These are phyloP conservation scores for Sander vitreus DNA, from an alignment of 2,113 vertebrate species.

Conservation along the genomic window DNA sequence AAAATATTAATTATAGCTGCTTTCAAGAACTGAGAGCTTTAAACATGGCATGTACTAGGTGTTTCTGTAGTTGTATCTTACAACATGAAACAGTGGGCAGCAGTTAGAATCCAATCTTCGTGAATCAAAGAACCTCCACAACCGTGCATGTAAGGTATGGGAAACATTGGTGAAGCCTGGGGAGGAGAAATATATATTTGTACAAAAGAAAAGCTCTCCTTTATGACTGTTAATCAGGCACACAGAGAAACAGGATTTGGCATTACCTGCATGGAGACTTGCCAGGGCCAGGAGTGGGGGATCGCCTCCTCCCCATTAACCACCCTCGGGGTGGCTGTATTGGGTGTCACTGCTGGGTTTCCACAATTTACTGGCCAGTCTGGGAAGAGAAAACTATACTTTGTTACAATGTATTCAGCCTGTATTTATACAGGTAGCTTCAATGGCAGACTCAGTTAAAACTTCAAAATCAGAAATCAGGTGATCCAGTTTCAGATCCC, in stretches of 20 bases:
- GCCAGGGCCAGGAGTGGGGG: conserved; percentile 85
- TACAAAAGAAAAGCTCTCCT: conserved; percentile 15
- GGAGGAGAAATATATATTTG: conserved; percentile 2
- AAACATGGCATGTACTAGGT: neutral
- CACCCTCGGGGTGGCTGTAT: conserved; percentile 52
- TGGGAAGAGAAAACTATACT: conserved; percentile 28
- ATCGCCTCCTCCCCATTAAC: conserved; percentile 78
- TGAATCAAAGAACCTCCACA: conserved; percentile 85
- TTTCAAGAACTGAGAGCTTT: neutral
- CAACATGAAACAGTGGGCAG: conserved; percentile 84
- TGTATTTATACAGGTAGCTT: neutral
- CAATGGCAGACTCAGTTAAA: neutral
- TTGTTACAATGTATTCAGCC: neutral
- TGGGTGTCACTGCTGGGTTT: conserved; percentile 69
- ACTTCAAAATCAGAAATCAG: neutral
- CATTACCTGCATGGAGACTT: conserved; percentile 85
- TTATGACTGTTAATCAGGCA: neutral
- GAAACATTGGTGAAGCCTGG: conserved; percentile 49
- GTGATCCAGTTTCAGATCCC: neutral
- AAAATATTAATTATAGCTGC: neutral
- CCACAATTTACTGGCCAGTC: conserved; percentile 80
- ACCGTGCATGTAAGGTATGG: conserved; percentile 69
- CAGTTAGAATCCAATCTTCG: conserved; percentile 83
- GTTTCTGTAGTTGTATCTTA: conserved; percentile 52
- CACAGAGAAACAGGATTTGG: neutral